phyloP scores from a whole-genome alignment of 2,113 vertebrate genomes.

The Pseudolaguvia tuberculata region DNA sequence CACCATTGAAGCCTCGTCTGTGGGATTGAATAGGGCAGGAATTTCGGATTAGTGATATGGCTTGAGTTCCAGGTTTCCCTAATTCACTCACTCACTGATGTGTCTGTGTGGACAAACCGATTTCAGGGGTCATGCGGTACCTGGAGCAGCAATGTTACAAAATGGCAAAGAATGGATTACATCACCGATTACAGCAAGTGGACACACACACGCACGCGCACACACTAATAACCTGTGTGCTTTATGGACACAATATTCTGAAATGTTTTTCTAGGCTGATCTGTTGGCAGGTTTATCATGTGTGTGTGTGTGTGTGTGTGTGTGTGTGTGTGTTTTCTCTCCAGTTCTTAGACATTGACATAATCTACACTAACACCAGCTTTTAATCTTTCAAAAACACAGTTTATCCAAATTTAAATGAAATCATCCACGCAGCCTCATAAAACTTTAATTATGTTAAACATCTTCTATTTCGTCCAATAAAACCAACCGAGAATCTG shows the following conservation, averaged over 20 bases:
- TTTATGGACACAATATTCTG: neutral
- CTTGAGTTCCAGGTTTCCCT: neutral
- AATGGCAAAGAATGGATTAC: conserved; percentile 11
- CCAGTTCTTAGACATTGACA: neutral
- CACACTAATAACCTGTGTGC: neutral
- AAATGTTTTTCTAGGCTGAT: conserved; percentile 1
- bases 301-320: neutral
- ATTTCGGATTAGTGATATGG: neutral
- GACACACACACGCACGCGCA: neutral
- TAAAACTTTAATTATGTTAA: no score
- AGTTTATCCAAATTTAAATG: no score
- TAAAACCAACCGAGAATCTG: no score
- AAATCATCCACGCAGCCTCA: no score
- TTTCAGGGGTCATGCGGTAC: neutral
- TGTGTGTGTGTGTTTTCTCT: neutral
- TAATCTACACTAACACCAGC: neutral
- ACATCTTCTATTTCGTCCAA: no score
- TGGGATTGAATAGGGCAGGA: no score
- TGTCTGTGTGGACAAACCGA: neutral
- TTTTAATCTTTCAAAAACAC: no score
- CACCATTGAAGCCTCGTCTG: neutral
- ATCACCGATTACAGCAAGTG: neutral
- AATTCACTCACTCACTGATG: neutral
- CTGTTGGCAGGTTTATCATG: neutral
- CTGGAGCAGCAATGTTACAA: neutral